A percentile compares a stretch with the other conserved stretches of the same genome.
phyloP scores from a whole-genome alignment of 2,888 invertebrate species.

The Nomada hirtipes region DNA sequence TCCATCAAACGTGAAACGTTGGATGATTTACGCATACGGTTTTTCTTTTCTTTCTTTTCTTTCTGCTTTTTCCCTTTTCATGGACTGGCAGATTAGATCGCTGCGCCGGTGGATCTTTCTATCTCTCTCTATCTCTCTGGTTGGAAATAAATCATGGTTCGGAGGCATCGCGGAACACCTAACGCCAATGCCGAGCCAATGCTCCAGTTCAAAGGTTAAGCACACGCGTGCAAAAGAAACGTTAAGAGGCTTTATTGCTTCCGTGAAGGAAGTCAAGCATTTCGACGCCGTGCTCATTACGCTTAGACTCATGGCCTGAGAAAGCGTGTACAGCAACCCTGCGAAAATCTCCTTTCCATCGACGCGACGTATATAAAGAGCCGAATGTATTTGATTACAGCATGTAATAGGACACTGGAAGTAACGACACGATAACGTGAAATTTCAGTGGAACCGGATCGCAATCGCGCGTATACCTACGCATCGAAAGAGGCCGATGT shows the following conservation, averaged over 20 bases:
- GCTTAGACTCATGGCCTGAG: not conserved
- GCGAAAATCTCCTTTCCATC: constrained; percentile 9
- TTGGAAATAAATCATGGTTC: constrained; percentile 41
- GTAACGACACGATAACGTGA: not conserved
- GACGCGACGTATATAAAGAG: not conserved
- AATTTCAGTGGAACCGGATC: not conserved
- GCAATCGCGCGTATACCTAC: not conserved
- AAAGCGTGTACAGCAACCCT: not conserved
- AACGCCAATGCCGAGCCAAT: constrained; percentile 7
- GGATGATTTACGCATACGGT: too few relatives aligned
- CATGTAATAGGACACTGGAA: not conserved
- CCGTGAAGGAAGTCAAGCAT: constrained; percentile 66
- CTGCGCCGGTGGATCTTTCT: not conserved
- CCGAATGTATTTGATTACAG: constrained; percentile 9
- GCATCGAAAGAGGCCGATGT: not conserved
- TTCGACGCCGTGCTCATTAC: constrained; percentile 50
- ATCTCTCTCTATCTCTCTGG: constrained; percentile 1
- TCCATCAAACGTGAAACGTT: not conserved
- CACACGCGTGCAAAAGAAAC: constrained; percentile 58
- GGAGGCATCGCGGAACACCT: constrained; percentile 23
- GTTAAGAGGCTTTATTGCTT: constrained; percentile 66
- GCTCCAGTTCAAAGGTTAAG: constrained; percentile 64
- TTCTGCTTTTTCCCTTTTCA: constrained; percentile 7
- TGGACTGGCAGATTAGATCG: constrained; percentile 23
- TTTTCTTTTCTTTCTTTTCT: too few relatives aligned